Conservation (phyloP, 2,888 invertebrate genomes). For the Empis stercorea region DNA sequence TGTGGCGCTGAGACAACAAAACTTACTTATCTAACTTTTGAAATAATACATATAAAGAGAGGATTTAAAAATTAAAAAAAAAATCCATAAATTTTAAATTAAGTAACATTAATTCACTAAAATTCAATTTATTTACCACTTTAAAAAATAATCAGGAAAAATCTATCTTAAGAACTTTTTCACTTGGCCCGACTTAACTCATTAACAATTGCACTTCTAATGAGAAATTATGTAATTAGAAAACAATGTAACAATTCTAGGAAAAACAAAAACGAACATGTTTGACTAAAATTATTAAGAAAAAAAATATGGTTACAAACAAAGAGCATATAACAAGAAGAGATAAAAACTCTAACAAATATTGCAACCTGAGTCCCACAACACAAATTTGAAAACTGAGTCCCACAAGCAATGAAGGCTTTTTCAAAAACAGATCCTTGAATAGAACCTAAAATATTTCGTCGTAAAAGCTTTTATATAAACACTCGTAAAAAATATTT, state of each 20-base stretch:
- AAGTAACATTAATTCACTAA: too few relatives aligned
- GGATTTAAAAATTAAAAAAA: too few relatives aligned
- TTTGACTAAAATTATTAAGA: constrained; percentile 14
- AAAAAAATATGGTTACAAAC: constrained; percentile 1
- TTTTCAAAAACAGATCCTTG: not conserved
- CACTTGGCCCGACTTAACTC: not conserved
- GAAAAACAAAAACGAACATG: constrained; percentile 4
- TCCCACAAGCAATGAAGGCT: too few relatives aligned
- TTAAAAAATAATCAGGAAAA: not conserved
- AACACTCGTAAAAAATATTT: not conserved
- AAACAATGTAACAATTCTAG: not conserved
- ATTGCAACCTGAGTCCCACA: too few relatives aligned
- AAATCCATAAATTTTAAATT: too few relatives aligned
- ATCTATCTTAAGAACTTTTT: not conserved
- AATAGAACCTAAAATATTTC: not conserved
- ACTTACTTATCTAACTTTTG: too few relatives aligned
- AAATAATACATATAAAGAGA: too few relatives aligned
- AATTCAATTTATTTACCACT: not conserved
- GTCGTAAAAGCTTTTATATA: not conserved
- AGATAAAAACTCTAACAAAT: too few relatives aligned
- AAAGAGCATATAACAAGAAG: too few relatives aligned
- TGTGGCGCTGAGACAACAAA: too few relatives aligned
- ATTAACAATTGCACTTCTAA: not conserved
- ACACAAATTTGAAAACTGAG: too few relatives aligned
- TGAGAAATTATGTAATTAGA: not conserved